Evolutionary conservation across 2,797 vertebrate species (phyloP), one percentile per base, ranked within the genome.

Genomic region (Paedocypris micromegethes): DNA sequence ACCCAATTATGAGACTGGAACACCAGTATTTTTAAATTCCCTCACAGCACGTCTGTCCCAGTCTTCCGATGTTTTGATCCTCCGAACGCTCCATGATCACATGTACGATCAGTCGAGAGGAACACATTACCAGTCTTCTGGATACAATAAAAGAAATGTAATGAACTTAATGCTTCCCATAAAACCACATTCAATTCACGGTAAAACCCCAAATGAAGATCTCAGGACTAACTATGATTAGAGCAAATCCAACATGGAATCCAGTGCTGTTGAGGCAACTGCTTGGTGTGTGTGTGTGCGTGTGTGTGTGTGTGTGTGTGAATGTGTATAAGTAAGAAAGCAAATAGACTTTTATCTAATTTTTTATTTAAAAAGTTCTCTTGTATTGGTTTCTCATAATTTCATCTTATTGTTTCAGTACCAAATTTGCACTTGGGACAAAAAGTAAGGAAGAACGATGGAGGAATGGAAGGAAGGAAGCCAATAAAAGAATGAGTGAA

Each of bases 1-100:
- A 88, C 81, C 80, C 83, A 86, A 88, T 89, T 89, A 88, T 69
- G 70, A 75, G 72, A 77, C 68, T 77, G 69, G 74, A 76, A 80
- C 68, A 78, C 74, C 76, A 74, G 62, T 73, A 73, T 70, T 80
- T 80, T 78, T 77, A 73, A 76, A 72, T 63, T 65, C 57, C 56
- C 37, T 42, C 47, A 40, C 59, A 59, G 70, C 64, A 66, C 43
- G 64, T 42, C 58, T 37, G 23, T 63, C 40, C 58, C 60, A 60
- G 60, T 56, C 39, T 77, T 81, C 72, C 74, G 72, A 70, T 75
- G 45, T 67, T 81, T 70, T 76, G 79, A 75, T 78, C 66, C 62
- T 64, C 46, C 73, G 81, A 80, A 78, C 77, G 80, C 81, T 76
- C 78, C 81, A 79, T 82, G 70, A 1, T 23, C 59, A 72, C 75